These are phyloP conservation scores for Epizoanthus ramosus DNA, from an alignment of 92 coral and sea anemone genomes.

Conservation along the genomic window DNA sequence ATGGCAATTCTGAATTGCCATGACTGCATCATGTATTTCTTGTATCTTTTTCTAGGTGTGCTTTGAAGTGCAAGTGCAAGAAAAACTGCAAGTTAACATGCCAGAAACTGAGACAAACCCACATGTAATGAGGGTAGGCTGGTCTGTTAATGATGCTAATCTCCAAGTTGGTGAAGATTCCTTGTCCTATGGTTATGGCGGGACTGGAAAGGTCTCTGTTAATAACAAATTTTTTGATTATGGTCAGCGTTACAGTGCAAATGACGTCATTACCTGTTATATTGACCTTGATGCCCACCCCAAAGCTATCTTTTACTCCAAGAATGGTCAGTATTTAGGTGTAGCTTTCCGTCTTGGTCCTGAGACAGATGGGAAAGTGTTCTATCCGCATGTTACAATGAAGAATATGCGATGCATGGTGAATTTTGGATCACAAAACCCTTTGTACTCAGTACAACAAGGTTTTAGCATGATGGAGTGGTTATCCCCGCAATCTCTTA, in stretches of 20 bases:
- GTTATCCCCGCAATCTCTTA: conserved; percentile 53
- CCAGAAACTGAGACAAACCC: conserved; percentile 86
- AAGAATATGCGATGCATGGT: conserved; percentile 91
- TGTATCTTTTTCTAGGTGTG: conserved; percentile 63
- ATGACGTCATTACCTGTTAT: conserved; percentile 82
- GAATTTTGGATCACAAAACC: conserved; percentile 79
- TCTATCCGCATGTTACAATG: conserved; percentile 90
- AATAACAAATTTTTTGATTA: conserved; percentile 91
- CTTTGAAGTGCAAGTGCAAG: conserved; percentile 82
- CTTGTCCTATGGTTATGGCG: conserved; percentile 95
- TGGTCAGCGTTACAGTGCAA: conserved; percentile 81
- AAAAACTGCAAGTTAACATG: conserved; percentile 81
- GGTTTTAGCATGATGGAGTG: conserved; percentile 77
- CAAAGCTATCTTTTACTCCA: conserved; percentile 76
- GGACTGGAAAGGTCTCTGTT: conserved; percentile 88
- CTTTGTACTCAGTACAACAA: conserved; percentile 64
- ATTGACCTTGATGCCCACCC: conserved; percentile 84
- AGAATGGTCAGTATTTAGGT: conserved; percentile 88
- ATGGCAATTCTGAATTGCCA: too few species aligned
- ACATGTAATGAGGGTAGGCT: conserved; percentile 94
- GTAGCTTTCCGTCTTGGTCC: conserved; percentile 88
- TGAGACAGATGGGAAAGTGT: conserved; percentile 68
- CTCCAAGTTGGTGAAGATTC: conserved; percentile 88
- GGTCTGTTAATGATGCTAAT: conserved; percentile 81
- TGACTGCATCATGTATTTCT: neutral